These are phyloP conservation scores for Tachyglossus aculeatus DNA, from an alignment of 2,797 vertebrate genomes.

Conservation along the genomic window DNA sequence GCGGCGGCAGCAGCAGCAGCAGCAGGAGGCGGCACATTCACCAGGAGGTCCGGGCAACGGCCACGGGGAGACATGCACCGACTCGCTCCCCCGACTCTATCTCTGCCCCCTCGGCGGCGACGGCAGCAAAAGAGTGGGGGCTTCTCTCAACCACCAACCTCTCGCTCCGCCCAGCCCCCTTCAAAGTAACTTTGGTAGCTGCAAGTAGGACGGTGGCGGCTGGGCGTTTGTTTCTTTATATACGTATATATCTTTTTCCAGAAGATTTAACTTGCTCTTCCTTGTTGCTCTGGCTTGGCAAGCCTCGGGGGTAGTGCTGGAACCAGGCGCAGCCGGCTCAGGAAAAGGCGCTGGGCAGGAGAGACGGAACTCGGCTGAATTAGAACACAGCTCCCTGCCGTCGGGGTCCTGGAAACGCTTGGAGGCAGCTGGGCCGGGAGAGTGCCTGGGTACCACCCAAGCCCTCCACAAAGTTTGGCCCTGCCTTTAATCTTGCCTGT, in stretches of 20 bases:
- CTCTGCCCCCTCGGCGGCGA: slow-evolving; percentile 10
- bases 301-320: slow-evolving; percentile 8
- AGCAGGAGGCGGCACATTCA: slow-evolving; percentile 69
- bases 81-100: slow-evolving; percentile 55
- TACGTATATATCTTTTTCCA: too few relatives aligned
- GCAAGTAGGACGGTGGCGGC: slow-evolving; percentile 19
- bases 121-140: background rate
- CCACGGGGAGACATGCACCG: slow-evolving; percentile 66
- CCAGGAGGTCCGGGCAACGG: slow-evolving; percentile 60
- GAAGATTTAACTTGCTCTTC: too few relatives aligned
- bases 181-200: slow-evolving; percentile 60
- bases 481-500: slow-evolving; percentile 30
- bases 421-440: slow-evolving; percentile 38
- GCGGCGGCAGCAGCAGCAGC: slow-evolving; percentile 42
- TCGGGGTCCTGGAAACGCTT: slow-evolving; percentile 40
- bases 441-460: slow-evolving; percentile 33
- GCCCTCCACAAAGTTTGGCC: slow-evolving; percentile 67
- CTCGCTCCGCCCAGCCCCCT: slow-evolving; percentile 26
- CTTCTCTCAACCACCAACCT: slow-evolving; percentile 24
- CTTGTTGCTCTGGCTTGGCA: background rate
- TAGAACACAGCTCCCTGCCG: slow-evolving; percentile 2
- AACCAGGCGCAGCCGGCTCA: slow-evolving; percentile 11
- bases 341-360: background rate
- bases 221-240: background rate
- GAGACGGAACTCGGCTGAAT: slow-evolving; percentile 13